Evolutionary conservation across 2,797 vertebrate species (phyloP).

Genomic region (Glossophaga mutica): DNA sequence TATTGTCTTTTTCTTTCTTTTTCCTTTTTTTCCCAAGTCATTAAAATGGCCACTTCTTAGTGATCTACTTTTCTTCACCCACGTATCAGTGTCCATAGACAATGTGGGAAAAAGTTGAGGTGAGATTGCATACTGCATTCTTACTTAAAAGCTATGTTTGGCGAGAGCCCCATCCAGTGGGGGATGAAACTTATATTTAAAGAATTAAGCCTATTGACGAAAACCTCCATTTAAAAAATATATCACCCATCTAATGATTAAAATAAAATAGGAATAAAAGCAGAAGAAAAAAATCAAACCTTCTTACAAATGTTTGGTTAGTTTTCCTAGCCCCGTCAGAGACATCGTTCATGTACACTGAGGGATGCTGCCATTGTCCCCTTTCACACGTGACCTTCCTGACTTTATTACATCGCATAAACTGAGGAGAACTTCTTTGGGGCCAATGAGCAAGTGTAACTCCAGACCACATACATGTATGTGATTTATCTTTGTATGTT

Average conservation of each 20-base stretch:
- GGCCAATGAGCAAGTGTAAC: neutral
- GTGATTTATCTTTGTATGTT: neutral
- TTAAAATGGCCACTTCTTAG: neutral
- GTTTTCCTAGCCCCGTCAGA: neutral
- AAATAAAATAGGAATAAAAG: neutral
- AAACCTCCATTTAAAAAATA: neutral
- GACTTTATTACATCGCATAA: neutral
- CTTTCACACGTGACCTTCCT: neutral
- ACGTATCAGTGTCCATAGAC: neutral
- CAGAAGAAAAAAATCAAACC: neutral
- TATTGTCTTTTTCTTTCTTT: neutral
- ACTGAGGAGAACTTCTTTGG: neutral
- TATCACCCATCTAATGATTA: neutral
- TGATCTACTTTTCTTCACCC: neutral
- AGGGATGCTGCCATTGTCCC: neutral
- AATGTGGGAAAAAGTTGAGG: neutral
- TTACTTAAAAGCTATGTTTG: constrained; percentile 14
- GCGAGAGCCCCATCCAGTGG: neutral
- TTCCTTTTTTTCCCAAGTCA: neutral
- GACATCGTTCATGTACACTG: neutral
- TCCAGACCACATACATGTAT: neutral
- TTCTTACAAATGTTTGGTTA: neutral
- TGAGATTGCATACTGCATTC: neutral
- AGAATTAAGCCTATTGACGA: neutral
- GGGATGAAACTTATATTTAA: neutral